Percentiles rank a stretch among this genome's conserved stretches.
Conservation (phyloP, 2,888 invertebrate species). For the Pantelozetes paolii region DNA sequence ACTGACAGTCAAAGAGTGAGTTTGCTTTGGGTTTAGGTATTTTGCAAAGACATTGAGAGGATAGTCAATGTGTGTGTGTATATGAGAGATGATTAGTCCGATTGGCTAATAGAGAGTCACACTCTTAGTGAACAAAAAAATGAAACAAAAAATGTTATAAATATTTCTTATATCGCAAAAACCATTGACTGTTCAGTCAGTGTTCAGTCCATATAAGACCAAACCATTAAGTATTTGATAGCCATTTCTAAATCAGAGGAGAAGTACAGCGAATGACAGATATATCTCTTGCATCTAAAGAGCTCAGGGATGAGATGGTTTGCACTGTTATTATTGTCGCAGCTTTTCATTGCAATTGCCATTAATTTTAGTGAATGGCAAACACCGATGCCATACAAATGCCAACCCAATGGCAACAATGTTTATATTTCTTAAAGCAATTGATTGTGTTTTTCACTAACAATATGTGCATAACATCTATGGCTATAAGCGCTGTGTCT, state of each 20-base stretch:
- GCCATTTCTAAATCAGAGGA: constrained; percentile 15
- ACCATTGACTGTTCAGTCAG: neutral
- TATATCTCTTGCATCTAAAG: neutral
- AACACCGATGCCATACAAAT: neutral
- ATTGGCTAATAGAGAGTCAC: neutral
- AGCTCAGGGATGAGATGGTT: neutral
- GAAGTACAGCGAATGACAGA: neutral
- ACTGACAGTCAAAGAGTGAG: neutral
- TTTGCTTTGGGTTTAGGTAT: neutral
- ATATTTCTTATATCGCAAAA: neutral
- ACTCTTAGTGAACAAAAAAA: neutral
- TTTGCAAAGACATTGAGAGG: neutral
- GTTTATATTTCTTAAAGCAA: constrained; percentile 19
- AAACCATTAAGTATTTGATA: constrained; percentile 7
- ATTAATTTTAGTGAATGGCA: constrained; percentile 20
- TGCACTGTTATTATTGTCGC: constrained; percentile 5
- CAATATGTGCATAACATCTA: neutral
- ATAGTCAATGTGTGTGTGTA: neutral
- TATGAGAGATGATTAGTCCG: neutral
- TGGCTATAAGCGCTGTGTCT: neutral
- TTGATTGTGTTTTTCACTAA: neutral
- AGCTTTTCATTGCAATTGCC: neutral
- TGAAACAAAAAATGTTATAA: neutral
- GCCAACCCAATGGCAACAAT: neutral
- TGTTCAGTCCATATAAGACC: neutral